These are phyloP conservation scores for Onthophagus sagittarius DNA, from an alignment of 2,888 invertebrate species.

Conservation along the genomic window DNA sequence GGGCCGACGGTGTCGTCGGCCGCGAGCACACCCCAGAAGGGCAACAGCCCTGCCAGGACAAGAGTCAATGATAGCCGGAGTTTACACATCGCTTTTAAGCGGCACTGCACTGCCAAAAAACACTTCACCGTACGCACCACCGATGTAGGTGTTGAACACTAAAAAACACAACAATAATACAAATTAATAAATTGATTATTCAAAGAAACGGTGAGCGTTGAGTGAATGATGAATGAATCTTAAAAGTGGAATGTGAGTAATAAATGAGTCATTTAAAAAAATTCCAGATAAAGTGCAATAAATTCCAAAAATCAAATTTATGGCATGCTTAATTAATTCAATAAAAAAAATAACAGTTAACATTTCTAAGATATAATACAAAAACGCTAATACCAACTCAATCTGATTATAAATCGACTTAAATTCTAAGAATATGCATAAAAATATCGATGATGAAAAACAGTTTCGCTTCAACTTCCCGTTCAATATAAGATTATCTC, in stretches of 20 bases:
- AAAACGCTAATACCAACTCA: background rate
- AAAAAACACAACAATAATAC: slow-evolving; percentile 5
- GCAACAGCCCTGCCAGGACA: slow-evolving; percentile 4
- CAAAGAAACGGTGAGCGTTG: background rate
- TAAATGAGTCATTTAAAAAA: no score
- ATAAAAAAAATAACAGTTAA: no score
- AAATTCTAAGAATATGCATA: background rate
- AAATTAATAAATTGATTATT: background rate
- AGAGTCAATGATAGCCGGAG: slow-evolving; percentile 17
- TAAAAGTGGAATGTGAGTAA: no score
- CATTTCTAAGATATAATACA: background rate
- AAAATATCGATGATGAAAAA: background rate
- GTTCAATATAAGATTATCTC: background rate
- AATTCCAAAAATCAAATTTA: no score
- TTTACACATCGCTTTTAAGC: slow-evolving; percentile 5
- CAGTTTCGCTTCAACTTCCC: background rate
- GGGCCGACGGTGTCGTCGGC: slow-evolving; percentile 62
- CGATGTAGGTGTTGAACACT: slow-evolving; percentile 2
- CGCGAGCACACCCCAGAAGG: slow-evolving; percentile 11
- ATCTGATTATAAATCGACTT: background rate
- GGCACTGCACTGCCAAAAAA: background rate
- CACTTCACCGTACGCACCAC: background rate
- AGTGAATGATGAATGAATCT: no score
- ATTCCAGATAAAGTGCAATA: no score
- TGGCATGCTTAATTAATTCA: no score